phyloP scores from a whole-genome alignment of 2,888 invertebrate genomes.

The Eupithecia exiguata region DNA sequence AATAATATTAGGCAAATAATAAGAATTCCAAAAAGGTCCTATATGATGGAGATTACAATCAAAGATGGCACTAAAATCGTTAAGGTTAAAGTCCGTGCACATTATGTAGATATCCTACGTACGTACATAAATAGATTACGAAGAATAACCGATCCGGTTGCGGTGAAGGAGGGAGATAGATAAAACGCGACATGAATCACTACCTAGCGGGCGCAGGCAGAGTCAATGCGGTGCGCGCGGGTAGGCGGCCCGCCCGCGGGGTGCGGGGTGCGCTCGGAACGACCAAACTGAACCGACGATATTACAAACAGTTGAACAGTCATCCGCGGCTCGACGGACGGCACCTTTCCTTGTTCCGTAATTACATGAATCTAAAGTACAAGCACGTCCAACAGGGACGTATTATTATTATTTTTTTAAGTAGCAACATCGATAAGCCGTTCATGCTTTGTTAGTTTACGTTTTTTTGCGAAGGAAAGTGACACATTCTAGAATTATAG shows the following conservation, averaged over 20 bases:
- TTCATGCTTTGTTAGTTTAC: conserved; percentile 27
- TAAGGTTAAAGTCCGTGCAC: conserved; percentile 75
- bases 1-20: background rate
- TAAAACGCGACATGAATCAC: conserved; percentile 84
- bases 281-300: conserved; percentile 74
- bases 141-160: conserved; percentile 83
- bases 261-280: conserved; percentile 67
- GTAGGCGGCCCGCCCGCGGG: conserved; percentile 60
- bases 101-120: conserved; percentile 69
- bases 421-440: conserved; percentile 59
- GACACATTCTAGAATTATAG: conserved; percentile 48
- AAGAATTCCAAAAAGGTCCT: background rate
- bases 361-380: conserved; percentile 48
- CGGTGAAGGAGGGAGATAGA: conserved; percentile 83
- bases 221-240: conserved; percentile 68
- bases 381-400: conserved; percentile 52
- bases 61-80: conserved; percentile 55
- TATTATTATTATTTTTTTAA: conserved; percentile 50
- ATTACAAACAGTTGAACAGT: conserved; percentile 81
- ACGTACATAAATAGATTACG: conserved; percentile 78
- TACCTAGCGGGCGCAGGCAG: conserved; percentile 72
- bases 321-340: conserved; percentile 67
- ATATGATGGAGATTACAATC: conserved; percentile 20
- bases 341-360: conserved; percentile 63
- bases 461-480: conserved; percentile 50